phyloP scores from a whole-genome alignment of 2,888 invertebrate genomes.

The Galeopsomyia nigrocyanea region DNA sequence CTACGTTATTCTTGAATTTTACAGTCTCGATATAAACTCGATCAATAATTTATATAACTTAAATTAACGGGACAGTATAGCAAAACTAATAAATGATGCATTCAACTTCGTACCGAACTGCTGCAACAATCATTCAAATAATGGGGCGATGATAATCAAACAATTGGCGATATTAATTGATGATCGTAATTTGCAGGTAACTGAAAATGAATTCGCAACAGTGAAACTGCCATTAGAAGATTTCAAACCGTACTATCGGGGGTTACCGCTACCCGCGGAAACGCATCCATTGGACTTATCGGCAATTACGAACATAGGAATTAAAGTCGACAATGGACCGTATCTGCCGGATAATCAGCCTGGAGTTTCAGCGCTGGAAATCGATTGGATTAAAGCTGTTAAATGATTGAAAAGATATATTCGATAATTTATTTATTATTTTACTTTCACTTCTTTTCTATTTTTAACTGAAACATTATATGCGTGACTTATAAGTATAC shows the following conservation, averaged over 20 bases:
- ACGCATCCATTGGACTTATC: constrained; percentile 65
- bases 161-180: background rate
- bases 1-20: no score
- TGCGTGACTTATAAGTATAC: no score
- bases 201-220: constrained; percentile 58
- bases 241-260: constrained; percentile 68
- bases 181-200: constrained; percentile 57
- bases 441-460: background rate
- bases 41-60: no score
- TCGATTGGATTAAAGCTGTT: constrained; percentile 67
- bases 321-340: constrained; percentile 69
- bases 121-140: no score
- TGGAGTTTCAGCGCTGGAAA: constrained; percentile 69
- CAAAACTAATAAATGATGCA: no score
- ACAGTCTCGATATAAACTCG: no score
- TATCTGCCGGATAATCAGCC: constrained; percentile 68
- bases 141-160: background rate
- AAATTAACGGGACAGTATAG: no score
- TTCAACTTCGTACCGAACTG: no score
- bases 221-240: constrained; percentile 63
- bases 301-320: constrained; percentile 66
- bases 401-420: constrained; percentile 49
- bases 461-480: background rate
- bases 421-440: background rate
- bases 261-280: constrained; percentile 59